Base-by-base conservation (phyloP, 2,797 vertebrate genomes). In the Tapera naevia region DNA sequence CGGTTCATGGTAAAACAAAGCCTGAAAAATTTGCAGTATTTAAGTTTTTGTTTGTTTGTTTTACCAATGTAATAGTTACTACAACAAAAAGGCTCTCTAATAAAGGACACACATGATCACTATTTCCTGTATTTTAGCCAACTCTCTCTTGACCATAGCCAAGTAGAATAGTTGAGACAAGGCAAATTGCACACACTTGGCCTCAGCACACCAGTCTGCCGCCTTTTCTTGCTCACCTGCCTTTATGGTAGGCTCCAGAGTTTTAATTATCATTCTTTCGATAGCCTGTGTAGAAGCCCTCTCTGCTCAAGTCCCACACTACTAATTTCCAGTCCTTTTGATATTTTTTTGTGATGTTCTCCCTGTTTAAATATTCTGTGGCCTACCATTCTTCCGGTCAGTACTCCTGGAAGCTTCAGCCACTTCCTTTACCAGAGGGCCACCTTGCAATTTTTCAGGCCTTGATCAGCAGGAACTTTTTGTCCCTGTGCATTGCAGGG, bases 61-160 rank as follows among this genome's bases (percentile, higher is more conserved):
- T 86, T 45, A 80, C 28, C 76, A 66, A 53, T 19, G 5, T 22
- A 70, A 8, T 10, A 80, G 33, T 23, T 35, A 54, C 10, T 48
- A 25, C 33, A 30, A 45, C 3, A 51, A 70, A 69, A 25, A 35
- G 3, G 11, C 3, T 54, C n/a, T 4, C 53, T 19, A 32, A 15
- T 28, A 53, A 30, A 67, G 6, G 16, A 27, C 7, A 3, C 37
- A n/a, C 13, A 23, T 0, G 2, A 33, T 3, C 3, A 2, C 23
- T 39, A 17, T 27, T 54, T 73, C 33, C 18, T 12, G 7, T 23
- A n/a, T 80, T 83, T n/a, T 17, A 39, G 43, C 7, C 11, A 92
- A 13, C n/a, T 54, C 17, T 13, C 35, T 61, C 25, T 37, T 80
- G n/a, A n/a, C 45, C 28, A 58, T 13, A 24, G 30, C 9, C 62